phyloP scores from a whole-genome alignment of 1,140 invertebrate genomes.

The Vollenhovia emeryi region DNA sequence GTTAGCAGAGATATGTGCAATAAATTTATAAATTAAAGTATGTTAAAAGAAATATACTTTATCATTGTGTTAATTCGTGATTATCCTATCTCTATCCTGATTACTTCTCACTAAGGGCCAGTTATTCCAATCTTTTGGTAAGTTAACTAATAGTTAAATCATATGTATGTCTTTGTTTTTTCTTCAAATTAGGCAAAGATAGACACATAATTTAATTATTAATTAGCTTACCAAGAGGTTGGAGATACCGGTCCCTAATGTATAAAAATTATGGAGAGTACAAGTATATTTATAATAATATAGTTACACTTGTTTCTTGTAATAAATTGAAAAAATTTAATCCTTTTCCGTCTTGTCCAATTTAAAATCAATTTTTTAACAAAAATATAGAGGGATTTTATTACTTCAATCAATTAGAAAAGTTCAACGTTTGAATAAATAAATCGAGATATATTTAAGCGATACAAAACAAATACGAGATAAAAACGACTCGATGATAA shows the following conservation, averaged over 20 bases:
- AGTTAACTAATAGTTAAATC: no score
- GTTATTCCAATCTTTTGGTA: no score
- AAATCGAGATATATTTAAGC: neutral
- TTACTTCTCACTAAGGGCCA: no score
- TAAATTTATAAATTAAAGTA: neutral
- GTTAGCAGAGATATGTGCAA: neutral
- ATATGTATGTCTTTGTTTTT: no score
- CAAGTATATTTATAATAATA: neutral
- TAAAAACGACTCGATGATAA: neutral
- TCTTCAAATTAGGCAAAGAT: no score
- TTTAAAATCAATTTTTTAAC: neutral
- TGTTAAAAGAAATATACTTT: neutral
- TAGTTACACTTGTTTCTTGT: neutral
- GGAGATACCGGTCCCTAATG: no score
- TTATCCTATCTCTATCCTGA: neutral
- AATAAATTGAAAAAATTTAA: neutral
- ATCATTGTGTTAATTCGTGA: neutral
- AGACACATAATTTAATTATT: no score
- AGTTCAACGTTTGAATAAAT: neutral
- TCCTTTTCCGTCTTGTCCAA: neutral
- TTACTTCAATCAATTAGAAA: neutral
- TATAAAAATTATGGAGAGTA: neutral
- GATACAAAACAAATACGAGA: neutral
- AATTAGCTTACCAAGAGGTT: no score
- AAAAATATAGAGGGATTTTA: neutral